Evolutionary conservation across 2,113 vertebrate genomes (phyloP).

Genomic region (Strigops habroptila): DNA sequence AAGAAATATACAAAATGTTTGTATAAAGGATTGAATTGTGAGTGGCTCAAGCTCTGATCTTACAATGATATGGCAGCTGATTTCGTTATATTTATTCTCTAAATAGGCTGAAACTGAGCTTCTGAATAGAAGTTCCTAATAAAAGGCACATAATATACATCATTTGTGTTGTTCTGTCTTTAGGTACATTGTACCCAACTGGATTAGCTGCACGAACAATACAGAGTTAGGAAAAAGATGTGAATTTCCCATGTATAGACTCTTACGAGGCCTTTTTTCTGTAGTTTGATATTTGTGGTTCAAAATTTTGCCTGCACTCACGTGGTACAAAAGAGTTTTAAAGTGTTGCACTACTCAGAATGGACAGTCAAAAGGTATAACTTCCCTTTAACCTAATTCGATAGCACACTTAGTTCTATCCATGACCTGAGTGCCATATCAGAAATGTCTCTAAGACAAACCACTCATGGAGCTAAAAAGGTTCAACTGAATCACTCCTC

Average conservation of each 20-base stretch:
- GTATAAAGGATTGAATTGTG: not conserved
- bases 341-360: not conserved
- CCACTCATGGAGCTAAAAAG: not conserved
- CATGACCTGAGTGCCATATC: not conserved
- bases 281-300: not conserved
- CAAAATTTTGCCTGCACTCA: not conserved
- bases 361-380: not conserved
- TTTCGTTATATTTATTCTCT: not conserved
- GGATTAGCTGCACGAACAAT: not conserved
- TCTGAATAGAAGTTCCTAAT: not conserved
- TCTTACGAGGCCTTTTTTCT: not conserved
- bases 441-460: not conserved
- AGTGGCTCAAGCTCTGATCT: not conserved
- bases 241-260: not conserved
- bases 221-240: not conserved
- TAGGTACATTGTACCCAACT: not conserved
- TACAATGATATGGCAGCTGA: not conserved
- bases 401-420: not conserved
- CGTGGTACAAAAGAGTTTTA: not conserved
- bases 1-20: not conserved
- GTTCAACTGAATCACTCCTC: not conserved
- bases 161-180: not conserved
- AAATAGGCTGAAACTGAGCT: not conserved
- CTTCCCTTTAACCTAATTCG: not conserved
- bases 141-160: not conserved